These are phyloP conservation scores for Palaemon carinicauda DNA, from an alignment of 1,140 invertebrate genomes.

Conservation along the genomic window DNA sequence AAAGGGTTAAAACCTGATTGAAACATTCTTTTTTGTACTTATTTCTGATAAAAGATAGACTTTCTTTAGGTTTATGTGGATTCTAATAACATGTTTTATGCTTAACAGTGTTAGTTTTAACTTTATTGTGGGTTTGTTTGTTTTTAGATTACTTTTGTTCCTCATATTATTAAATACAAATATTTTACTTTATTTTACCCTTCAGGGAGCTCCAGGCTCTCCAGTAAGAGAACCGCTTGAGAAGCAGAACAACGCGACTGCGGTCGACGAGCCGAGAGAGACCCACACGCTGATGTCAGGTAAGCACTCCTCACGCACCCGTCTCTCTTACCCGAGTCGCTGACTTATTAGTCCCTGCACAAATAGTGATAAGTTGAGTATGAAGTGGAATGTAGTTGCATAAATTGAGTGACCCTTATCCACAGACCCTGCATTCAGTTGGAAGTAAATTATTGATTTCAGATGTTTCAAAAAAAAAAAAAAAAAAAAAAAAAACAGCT, in stretches of 20 bases:
- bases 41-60: too few relatives aligned
- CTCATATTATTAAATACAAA: too few relatives aligned
- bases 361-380: not conserved
- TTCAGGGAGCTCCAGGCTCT: conserved; percentile 28
- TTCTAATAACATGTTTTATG: too few relatives aligned
- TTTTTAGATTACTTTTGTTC: not conserved
- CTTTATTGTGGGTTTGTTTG: too few relatives aligned
- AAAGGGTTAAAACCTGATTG: too few relatives aligned
- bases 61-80: too few relatives aligned
- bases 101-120: too few relatives aligned
- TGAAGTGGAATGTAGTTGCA: not conserved
- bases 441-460: not conserved
- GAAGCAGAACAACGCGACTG: conserved; percentile 41
- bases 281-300: conserved; percentile 32
- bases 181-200: too few relatives aligned
- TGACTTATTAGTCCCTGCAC: not conserved
- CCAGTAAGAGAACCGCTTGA: conserved; percentile 23
- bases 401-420: too few relatives aligned
- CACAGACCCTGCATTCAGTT: not conserved
- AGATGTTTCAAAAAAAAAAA: not conserved
- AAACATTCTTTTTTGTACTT: too few relatives aligned
- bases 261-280: conserved; percentile 27
- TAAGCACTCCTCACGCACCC: not conserved
- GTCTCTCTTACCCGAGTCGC: not conserved
- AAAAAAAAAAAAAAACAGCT: too few relatives aligned